Evolutionary conservation across 2,888 invertebrate genomes (phyloP).

Genomic region (Mongoloraphidia duomilia): DNA sequence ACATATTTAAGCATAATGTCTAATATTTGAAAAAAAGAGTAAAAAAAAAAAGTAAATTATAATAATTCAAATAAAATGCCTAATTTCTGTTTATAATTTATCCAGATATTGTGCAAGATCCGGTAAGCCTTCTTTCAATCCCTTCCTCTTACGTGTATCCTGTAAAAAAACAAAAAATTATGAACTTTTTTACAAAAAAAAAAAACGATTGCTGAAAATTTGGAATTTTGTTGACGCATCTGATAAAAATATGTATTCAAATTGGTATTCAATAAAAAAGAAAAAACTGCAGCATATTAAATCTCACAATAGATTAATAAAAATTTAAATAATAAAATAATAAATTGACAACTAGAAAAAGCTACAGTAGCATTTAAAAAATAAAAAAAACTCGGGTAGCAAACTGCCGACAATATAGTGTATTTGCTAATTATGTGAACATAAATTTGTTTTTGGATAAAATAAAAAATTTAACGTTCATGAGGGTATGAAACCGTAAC

Average conservation of each 20-base stretch:
- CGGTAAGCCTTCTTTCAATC: slow-evolving; percentile 95
- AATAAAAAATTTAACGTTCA: too few species aligned
- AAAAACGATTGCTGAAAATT: slow-evolving; percentile 4
- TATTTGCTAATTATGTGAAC: too few species aligned
- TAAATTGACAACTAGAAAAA: neutral
- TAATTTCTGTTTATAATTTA: slow-evolving; percentile 71
- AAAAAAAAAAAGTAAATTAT: slow-evolving; percentile 1
- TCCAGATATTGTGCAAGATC: slow-evolving; percentile 91
- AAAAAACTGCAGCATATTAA: slow-evolving; percentile 1
- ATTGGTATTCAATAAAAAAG: neutral
- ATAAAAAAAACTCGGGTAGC: too few species aligned
- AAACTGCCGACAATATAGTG: too few species aligned
- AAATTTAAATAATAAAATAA: too few species aligned
- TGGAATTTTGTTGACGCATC: neutral
- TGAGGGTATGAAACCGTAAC: too few species aligned
- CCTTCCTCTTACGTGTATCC: slow-evolving; percentile 97
- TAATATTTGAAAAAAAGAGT: slow-evolving; percentile 9
- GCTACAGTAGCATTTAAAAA: too few species aligned
- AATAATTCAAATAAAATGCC: too few species aligned
- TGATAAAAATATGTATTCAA: slow-evolving; percentile 1
- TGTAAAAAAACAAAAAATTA: slow-evolving; percentile 28
- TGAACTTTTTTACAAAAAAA: slow-evolving; percentile 3
- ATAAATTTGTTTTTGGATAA: too few species aligned
- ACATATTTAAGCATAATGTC: slow-evolving; percentile 1
- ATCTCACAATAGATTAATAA: too few species aligned